Conservation (phyloP, 2,888 invertebrate genomes). For the Junonia oenone region DNA sequence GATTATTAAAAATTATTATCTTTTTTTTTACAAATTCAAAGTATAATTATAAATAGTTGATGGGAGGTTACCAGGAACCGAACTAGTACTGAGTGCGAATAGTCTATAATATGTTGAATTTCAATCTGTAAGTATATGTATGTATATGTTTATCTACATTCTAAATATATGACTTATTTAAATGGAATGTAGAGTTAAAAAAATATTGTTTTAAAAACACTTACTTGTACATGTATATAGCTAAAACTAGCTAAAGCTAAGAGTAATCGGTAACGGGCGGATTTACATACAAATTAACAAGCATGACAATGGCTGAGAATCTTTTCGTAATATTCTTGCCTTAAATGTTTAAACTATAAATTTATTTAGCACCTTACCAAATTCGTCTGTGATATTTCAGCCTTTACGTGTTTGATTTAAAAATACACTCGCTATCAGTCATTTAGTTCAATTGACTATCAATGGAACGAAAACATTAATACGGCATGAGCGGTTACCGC, state of each 20-base stretch:
- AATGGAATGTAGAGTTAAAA: slow-evolving; percentile 52
- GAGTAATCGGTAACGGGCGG: slow-evolving; percentile 77
- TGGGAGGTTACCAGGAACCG: slow-evolving; percentile 4
- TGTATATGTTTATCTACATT: neutral
- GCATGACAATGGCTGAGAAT: slow-evolving; percentile 59
- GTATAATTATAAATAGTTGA: neutral
- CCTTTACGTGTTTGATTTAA: slow-evolving; percentile 64
- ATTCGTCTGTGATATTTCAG: slow-evolving; percentile 75
- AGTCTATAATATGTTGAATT: slow-evolving; percentile 16
- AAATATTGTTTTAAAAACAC: slow-evolving; percentile 48
- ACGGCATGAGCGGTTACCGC: slow-evolving; percentile 58
- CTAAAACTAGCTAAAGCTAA: slow-evolving; percentile 58
- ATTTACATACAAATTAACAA: slow-evolving; percentile 76
- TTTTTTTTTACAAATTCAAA: neutral
- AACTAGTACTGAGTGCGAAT: slow-evolving; percentile 14
- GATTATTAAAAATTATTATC: slow-evolving; percentile 37
- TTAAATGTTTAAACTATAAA: slow-evolving; percentile 62
- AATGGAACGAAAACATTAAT: slow-evolving; percentile 34
- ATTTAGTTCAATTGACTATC: slow-evolving; percentile 65
- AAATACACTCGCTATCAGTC: slow-evolving; percentile 59
- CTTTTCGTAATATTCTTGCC: slow-evolving; percentile 44
- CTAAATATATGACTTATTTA: slow-evolving; percentile 21
- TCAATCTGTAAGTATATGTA: slow-evolving; percentile 4
- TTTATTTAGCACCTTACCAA: slow-evolving; percentile 76
- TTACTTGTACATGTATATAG: slow-evolving; percentile 59